Evolutionary conservation across 64 coral and sea anemone genomes (phyloP).

Genomic region (Stylophora pistillata): DNA sequence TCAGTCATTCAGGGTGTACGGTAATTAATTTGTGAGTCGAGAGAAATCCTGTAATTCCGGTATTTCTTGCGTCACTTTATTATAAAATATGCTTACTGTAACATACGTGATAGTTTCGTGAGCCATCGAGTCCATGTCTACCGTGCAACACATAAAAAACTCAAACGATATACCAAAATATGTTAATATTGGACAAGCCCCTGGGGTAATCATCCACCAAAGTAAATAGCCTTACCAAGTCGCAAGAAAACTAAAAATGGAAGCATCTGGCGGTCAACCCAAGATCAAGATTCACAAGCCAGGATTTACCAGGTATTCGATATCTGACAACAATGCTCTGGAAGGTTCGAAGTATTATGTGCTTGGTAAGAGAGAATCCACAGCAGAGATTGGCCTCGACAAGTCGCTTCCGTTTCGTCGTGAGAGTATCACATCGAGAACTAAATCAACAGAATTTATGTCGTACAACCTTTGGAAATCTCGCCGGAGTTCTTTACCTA

Average conservation of each 20-base stretch:
- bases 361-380: slow-evolving; percentile 10
- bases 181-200: too few relatives aligned
- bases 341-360: neutral
- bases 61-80: too few relatives aligned
- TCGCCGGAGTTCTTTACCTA: slow-evolving; percentile 12
- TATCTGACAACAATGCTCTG: neutral
- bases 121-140: neutral
- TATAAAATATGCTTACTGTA: neutral
- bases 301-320: neutral
- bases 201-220: too few relatives aligned
- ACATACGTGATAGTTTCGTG: neutral
- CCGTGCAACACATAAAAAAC: neutral
- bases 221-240: too few relatives aligned
- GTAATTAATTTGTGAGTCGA: too few relatives aligned
- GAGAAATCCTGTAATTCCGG: too few relatives aligned
- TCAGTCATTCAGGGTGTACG: neutral
- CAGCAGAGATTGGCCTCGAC: neutral
- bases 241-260: neutral
- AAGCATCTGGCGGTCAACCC: neutral
- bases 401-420: neutral
- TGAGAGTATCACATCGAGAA: neutral
- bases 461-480: slow-evolving; percentile 46
- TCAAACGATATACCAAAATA: too few relatives aligned
- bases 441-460: neutral
- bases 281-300: slow-evolving; percentile 25